These are phyloP conservation scores for Aphelenchoides avenae DNA, from an alignment of 1,140 invertebrate genomes.

Conservation along the genomic window DNA sequence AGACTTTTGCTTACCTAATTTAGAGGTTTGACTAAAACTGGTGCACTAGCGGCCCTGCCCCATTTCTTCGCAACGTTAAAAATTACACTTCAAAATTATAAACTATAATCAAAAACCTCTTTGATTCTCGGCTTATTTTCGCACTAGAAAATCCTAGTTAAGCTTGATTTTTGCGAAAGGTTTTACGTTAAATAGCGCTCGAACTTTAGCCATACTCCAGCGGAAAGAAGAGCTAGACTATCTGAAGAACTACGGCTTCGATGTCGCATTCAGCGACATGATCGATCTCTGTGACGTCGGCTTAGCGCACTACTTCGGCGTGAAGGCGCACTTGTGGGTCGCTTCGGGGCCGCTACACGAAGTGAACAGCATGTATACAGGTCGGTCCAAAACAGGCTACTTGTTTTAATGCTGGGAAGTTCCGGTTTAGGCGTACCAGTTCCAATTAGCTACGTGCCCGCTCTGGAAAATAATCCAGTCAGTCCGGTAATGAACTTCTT, in stretches of 20 bases:
- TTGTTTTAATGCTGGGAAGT: not conserved
- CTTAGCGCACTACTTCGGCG: slow-evolving; percentile 25
- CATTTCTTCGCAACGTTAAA: too few species aligned
- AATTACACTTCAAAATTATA: too few species aligned
- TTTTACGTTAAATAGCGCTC: not conserved
- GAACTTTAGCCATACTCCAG: slow-evolving; percentile 31
- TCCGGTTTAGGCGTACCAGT: slow-evolving; percentile 26
- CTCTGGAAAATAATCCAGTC: slow-evolving; percentile 21
- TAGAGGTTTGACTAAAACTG: too few species aligned
- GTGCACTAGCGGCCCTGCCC: too few species aligned
- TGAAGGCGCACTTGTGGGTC: slow-evolving; percentile 26
- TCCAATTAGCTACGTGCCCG: slow-evolving; percentile 28
- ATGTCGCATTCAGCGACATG: slow-evolving; percentile 32
- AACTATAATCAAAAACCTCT: slow-evolving; percentile 1
- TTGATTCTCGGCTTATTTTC: not conserved
- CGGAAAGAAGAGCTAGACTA: slow-evolving; percentile 32
- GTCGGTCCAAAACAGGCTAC: not conserved
- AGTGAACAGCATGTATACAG: slow-evolving; percentile 18
- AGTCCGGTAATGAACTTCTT: slow-evolving; percentile 30
- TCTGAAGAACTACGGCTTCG: slow-evolving; percentile 33
- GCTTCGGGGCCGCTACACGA: slow-evolving; percentile 39
- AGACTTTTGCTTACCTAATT: too few species aligned
- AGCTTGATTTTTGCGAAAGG: not conserved
- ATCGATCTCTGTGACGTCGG: slow-evolving; percentile 39
- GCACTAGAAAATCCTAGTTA: not conserved